A percentile compares a stretch with the other conserved stretches of the same genome.
These are phyloP conservation scores for Malaclemys terrapin DNA, from an alignment of 2,113 vertebrate species.

Conservation along the genomic window DNA sequence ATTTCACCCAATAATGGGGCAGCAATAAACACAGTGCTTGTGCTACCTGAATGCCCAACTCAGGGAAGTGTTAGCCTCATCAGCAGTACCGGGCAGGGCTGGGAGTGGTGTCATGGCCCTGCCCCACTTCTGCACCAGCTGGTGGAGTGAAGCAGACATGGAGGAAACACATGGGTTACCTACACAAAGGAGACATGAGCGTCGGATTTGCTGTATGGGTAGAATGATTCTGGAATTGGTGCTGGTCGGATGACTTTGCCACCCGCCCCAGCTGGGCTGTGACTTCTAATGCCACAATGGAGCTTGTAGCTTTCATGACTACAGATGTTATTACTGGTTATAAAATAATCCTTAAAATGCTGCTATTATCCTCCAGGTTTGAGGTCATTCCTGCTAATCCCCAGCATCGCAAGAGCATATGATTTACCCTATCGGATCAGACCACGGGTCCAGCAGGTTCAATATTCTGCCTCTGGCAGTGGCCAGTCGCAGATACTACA, in stretches of 20 bases:
- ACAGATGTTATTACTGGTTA: background rate
- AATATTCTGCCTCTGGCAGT: background rate
- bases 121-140: background rate
- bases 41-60: background rate
- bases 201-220: background rate
- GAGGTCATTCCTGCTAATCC: background rate
- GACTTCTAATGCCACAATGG: background rate
- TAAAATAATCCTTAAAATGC: background rate
- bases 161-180: background rate
- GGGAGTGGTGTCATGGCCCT: background rate
- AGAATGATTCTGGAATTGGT: background rate
- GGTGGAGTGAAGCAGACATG: rapidly evolving
- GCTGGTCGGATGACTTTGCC: background rate
- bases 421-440: background rate
- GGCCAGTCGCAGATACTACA: background rate
- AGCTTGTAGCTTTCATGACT: background rate
- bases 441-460: background rate
- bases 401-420: background rate
- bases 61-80: background rate
- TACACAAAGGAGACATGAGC: background rate
- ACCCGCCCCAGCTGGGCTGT: background rate
- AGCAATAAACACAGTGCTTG: background rate
- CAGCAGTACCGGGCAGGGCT: rapidly evolving
- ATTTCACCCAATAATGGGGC: background rate
- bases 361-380: background rate